Conservation (phyloP, 2,888 invertebrate genomes). For the Germaria angustata region DNA sequence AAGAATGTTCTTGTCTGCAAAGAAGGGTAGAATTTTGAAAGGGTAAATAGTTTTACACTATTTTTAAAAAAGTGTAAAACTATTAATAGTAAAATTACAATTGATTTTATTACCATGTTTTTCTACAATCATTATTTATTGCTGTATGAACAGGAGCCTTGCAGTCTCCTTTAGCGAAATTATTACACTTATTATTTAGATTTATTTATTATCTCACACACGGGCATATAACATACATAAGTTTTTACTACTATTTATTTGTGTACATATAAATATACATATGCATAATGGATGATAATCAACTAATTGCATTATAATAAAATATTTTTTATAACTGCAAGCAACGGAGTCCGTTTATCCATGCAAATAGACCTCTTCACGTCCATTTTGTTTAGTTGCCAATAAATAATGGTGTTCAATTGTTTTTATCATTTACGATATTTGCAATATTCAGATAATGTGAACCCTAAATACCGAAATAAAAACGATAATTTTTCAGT, state of each 20-base stretch:
- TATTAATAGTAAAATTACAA: too few relatives aligned
- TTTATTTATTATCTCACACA: neutral
- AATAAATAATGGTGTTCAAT: constrained; percentile 19
- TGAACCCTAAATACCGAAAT: constrained; percentile 8
- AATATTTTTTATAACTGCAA: neutral
- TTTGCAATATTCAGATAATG: constrained; percentile 51
- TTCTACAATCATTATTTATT: too few relatives aligned
- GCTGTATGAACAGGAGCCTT: neutral
- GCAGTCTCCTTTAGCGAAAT: neutral
- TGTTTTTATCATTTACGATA: constrained; percentile 61
- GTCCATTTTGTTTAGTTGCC: neutral
- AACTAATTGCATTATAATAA: too few relatives aligned
- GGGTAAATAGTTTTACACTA: too few relatives aligned
- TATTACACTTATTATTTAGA: neutral
- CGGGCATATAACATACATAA: too few relatives aligned
- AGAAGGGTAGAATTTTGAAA: too few relatives aligned
- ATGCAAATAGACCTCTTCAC: neutral
- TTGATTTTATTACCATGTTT: too few relatives aligned
- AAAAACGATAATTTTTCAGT: constrained; percentile 38
- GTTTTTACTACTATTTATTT: neutral
- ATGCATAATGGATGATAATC: neutral
- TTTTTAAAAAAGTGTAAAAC: too few relatives aligned
- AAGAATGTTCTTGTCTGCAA: too few relatives aligned
- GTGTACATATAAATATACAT: too few relatives aligned
- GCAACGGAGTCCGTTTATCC: neutral